These are phyloP conservation scores for Ips typographus DNA, from an alignment of 1,140 invertebrate genomes.

Conservation along the genomic window DNA sequence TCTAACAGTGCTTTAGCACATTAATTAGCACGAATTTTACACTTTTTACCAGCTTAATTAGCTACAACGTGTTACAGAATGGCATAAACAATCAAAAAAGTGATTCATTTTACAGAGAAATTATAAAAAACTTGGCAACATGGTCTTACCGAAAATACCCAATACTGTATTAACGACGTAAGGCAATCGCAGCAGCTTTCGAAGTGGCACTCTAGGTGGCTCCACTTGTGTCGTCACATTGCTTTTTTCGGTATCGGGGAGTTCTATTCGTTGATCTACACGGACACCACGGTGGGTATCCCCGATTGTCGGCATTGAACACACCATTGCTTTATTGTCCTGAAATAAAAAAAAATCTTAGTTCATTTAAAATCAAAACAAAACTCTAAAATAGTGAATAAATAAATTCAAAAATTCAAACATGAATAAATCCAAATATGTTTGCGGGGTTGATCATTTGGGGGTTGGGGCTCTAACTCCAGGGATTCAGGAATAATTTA, in stretches of 20 bases:
- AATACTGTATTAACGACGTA: constrained; percentile 36
- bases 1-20: too few relatives aligned
- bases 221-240: constrained; percentile 9
- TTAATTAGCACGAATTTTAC: too few relatives aligned
- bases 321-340: constrained; percentile 47
- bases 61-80: too few relatives aligned
- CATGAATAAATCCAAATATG: not conserved
- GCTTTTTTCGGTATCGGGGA: constrained; percentile 34
- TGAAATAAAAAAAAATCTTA: constrained; percentile 32
- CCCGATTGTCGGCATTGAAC: constrained; percentile 38
- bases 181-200: constrained; percentile 23
- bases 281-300: constrained; percentile 13
- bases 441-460: not conserved
- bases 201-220: constrained; percentile 25
- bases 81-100: too few relatives aligned
- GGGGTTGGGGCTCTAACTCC: too few relatives aligned
- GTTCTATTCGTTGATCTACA: constrained; percentile 20
- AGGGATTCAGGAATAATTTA: too few relatives aligned
- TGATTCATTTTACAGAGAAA: too few relatives aligned
- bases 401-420: not conserved
- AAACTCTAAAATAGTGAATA: too few relatives aligned
- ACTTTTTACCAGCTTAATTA: too few relatives aligned
- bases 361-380: not conserved
- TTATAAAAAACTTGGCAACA: too few relatives aligned
- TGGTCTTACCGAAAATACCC: constrained; percentile 38